Evolutionary conservation across 23 tunicate genomes (phyloP).

Genomic region (Halocynthia roretzi): DNA sequence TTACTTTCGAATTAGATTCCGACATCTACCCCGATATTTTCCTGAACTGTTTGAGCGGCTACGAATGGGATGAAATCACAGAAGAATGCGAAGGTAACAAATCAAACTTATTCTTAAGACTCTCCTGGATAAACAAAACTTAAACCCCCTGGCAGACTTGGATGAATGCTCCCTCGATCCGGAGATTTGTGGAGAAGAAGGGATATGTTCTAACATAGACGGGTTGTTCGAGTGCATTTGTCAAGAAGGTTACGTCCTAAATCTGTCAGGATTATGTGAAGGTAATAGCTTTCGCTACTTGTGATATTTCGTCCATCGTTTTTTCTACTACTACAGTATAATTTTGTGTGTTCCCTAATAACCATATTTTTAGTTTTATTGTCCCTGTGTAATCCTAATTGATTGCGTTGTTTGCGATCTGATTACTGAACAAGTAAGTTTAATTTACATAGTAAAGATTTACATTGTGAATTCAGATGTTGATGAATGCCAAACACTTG

Average conservation of each 20-base stretch:
- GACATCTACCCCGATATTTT: not conserved
- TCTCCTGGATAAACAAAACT: not conserved
- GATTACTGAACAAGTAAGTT: no score
- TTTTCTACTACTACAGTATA: no score
- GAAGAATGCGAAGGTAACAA: slow-evolving; percentile 44
- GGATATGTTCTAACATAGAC: slow-evolving; percentile 45
- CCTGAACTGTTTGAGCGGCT: slow-evolving; percentile 72
- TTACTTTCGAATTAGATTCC: no score
- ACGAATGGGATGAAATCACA: slow-evolving; percentile 40
- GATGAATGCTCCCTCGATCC: slow-evolving; percentile 52
- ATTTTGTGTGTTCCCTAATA: no score
- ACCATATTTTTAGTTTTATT: no score
- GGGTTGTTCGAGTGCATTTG: slow-evolving; percentile 77
- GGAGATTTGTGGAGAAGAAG: slow-evolving; percentile 74
- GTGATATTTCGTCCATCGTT: no score
- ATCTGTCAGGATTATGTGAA: slow-evolving; percentile 46
- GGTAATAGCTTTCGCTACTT: slow-evolving; percentile 12
- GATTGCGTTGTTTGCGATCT: no score
- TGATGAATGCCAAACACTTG: slow-evolving; percentile 29
- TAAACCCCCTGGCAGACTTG: slow-evolving; percentile 21
- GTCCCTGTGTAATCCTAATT: no score
- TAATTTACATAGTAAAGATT: no score
- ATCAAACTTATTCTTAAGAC: no score
- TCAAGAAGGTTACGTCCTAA: slow-evolving; percentile 41
- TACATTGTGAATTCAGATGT: slow-evolving; percentile 25